These are phyloP conservation scores for Eupsilia transversa DNA, from an alignment of 2,888 invertebrate species.

Conservation along the genomic window DNA sequence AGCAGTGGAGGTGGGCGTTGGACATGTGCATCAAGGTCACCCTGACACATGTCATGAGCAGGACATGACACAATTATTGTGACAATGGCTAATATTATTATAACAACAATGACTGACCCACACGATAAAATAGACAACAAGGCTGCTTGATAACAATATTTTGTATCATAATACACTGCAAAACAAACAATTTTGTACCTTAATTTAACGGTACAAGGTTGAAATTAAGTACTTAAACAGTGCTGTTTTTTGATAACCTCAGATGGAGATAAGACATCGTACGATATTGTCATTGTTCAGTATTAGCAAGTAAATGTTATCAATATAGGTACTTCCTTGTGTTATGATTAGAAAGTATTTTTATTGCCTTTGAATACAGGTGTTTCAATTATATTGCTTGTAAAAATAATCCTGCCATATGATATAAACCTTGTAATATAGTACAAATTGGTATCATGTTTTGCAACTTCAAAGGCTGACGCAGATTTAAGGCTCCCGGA, in stretches of 20 bases:
- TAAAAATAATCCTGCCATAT: neutral
- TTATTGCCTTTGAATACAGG: conserved; percentile 20
- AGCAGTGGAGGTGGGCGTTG: too few relatives aligned
- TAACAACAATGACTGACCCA: conserved; percentile 46
- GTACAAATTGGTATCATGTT: neutral
- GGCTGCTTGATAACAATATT: conserved; percentile 43
- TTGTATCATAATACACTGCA: neutral
- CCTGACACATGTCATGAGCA: neutral
- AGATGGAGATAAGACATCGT: conserved; percentile 62
- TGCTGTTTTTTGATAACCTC: conserved; percentile 43
- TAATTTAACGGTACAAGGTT: neutral
- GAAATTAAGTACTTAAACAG: conserved; percentile 16
- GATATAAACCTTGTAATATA: neutral
- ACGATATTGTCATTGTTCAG: conserved; percentile 60
- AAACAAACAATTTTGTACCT: conserved; percentile 20
- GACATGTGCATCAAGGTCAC: conserved; percentile 4
- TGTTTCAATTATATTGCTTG: conserved; percentile 1
- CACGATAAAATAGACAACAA: conserved; percentile 45
- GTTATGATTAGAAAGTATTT: conserved; percentile 38
- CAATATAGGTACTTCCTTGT: conserved; percentile 32
- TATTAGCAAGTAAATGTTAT: conserved; percentile 26
- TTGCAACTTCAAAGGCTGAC: too few relatives aligned
- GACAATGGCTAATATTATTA: conserved; percentile 32
- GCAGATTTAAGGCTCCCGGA: too few relatives aligned
- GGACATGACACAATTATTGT: conserved; percentile 11